Base-by-base conservation (phyloP, 2,797 vertebrate genomes). In the Hozukius guyotensis region DNA sequence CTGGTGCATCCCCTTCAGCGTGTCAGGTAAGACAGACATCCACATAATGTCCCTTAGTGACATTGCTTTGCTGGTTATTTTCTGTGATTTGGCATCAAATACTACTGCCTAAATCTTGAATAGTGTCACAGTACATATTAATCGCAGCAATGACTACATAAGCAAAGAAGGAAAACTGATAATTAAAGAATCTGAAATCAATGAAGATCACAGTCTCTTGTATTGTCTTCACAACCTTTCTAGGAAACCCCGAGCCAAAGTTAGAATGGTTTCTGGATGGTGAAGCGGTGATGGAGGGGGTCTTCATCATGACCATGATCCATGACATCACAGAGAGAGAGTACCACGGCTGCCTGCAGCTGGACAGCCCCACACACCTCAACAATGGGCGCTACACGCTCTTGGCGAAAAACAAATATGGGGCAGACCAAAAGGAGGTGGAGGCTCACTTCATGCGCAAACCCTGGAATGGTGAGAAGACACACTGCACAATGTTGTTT, bases 1-100 rank as follows among this genome's bases (percentile, higher is more conserved):
- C 91, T 99, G 98, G 98, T 99, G 98, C 93, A 99, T 99, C 92
- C 98, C 98, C 73, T 99, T 99, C 96, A 99, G 98, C 77, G 95
- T 99, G 87, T 95, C 92, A 88, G 94, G 94, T 95, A 73, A 59
- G 72, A 76, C 8, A 56, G 14, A 29, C 61, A 27, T 55, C 13
- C 38, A 27, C 60, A 27, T 22, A 27, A 25, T 22, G 8, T 32
- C 20, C 49, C 36, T 59, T 36, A 24, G 14, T 66, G 8, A 12
- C 8, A 49, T 0, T 46, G 9, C 32, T 66, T 62, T 62, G 3
- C 25, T 63, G 66, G 63, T 31, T 4, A 25, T 56, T 59, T 59
- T 25, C 5, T 29, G 5, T 52, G 7, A 64, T 77, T 42, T 63
- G 12, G 7, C 34, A 10, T 29, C 18, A 73, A 27, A 60, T 52